phyloP scores from a whole-genome alignment of 2,888 invertebrate genomes.

The Drosophila cognata region DNA sequence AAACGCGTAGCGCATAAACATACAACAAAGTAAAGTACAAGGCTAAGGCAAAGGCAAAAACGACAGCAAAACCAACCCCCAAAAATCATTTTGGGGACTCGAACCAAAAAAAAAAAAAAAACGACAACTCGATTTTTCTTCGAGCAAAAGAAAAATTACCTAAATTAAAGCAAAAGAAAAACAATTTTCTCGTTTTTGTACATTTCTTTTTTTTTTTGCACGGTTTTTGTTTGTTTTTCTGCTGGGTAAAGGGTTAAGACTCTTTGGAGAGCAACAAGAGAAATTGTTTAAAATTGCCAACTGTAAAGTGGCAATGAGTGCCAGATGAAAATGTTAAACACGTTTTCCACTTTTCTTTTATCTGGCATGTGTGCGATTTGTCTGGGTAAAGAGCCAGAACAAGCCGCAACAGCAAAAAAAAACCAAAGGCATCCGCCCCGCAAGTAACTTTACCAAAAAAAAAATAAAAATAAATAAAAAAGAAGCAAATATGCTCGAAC shows the following conservation, averaged over 20 bases:
- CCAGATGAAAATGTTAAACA: constrained; percentile 74
- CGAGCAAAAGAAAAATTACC: constrained; percentile 79
- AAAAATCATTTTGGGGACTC: constrained; percentile 53
- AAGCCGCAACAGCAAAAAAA: constrained; percentile 43
- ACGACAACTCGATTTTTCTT: constrained; percentile 80
- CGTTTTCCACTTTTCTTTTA: constrained; percentile 49
- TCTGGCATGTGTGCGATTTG: constrained; percentile 64
- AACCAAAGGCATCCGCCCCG: not conserved
- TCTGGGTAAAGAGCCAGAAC: constrained; percentile 49
- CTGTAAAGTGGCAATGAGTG: constrained; percentile 58
- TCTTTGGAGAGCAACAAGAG: constrained; percentile 69
- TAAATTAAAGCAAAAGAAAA: constrained; percentile 81
- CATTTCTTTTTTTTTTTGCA: constrained; percentile 3
- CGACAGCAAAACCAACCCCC: constrained; percentile 53
- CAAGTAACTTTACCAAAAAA: constrained; percentile 24
- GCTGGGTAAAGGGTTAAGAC: constrained; percentile 61
- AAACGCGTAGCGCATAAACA: constrained; percentile 79
- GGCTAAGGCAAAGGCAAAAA: constrained; percentile 46
- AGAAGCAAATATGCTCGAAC: constrained; percentile 16
- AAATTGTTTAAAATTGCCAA: constrained; percentile 72
- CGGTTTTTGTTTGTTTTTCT: constrained; percentile 3
- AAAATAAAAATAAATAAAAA: not conserved
- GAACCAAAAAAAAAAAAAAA: constrained; percentile 43
- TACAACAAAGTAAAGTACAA: constrained; percentile 68
- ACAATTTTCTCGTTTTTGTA: constrained; percentile 70